Evolutionary conservation across 2,797 vertebrate genomes (phyloP).

Genomic region (Pseudopleuronectes americanus): DNA sequence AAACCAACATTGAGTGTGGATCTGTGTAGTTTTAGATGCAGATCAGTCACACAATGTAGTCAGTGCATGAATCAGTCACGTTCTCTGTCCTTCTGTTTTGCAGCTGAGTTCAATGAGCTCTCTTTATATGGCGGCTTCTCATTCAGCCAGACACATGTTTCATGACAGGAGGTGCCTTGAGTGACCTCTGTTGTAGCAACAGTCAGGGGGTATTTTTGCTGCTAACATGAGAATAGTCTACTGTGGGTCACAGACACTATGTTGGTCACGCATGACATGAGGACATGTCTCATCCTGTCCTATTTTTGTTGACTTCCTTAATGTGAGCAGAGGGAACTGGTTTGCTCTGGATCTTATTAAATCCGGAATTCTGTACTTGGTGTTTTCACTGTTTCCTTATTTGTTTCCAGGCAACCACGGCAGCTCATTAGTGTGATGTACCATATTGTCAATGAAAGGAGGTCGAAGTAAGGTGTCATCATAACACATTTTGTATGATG

Average conservation of each 20-base stretch:
- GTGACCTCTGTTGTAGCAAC: conserved; percentile 22
- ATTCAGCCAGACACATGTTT: conserved; percentile 18
- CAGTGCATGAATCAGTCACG: neutral
- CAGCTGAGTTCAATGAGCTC: conserved; percentile 30
- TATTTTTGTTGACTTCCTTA: conserved; percentile 40
- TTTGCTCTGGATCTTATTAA: conserved; percentile 3
- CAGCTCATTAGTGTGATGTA: conserved; percentile 23
- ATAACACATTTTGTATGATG: neutral
- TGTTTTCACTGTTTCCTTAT: neutral
- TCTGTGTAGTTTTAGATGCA: conserved; percentile 4
- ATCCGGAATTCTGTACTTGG: conserved; percentile 15
- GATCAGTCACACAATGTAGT: neutral
- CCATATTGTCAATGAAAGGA: conserved; percentile 20
- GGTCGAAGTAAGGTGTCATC: neutral
- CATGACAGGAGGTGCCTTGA: conserved; percentile 43
- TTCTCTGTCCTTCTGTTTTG: conserved; percentile 14
- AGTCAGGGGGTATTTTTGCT: conserved; percentile 16
- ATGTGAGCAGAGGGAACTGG: conserved; percentile 8
- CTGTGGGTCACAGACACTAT: conserved; percentile 18
- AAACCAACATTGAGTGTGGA: neutral
- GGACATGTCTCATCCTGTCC: conserved; percentile 38
- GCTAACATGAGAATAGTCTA: conserved; percentile 8
- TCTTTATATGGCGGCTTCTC: conserved; percentile 23
- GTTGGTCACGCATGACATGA: conserved; percentile 50
- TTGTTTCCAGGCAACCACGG: conserved; percentile 27